A percentile compares a stretch with the other conserved stretches of the same genome.
phyloP scores from a whole-genome alignment of 2,113 vertebrate species.

The Thomomys bottae region DNA sequence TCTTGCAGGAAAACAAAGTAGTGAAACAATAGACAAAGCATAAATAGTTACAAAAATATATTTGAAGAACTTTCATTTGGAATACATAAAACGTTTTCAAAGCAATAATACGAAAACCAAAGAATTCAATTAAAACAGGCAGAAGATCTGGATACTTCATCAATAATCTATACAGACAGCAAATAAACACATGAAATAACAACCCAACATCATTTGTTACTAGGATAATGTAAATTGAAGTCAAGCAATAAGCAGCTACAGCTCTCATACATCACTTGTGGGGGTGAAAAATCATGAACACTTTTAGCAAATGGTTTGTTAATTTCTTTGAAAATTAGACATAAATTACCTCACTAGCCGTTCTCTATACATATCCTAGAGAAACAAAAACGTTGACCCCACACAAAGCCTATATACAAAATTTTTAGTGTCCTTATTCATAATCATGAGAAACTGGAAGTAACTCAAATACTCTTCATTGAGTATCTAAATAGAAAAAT shows the following conservation, averaged over 20 bases:
- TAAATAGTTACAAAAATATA: constrained; percentile 11
- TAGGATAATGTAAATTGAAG: not conserved
- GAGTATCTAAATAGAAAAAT: not conserved
- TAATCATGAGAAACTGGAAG: not conserved
- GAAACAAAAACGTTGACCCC: not conserved
- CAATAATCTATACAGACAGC: not conserved
- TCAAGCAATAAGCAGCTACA: not conserved
- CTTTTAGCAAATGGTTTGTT: not conserved
- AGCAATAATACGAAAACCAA: constrained; percentile 22
- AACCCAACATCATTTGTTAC: not conserved
- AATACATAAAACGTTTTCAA: not conserved
- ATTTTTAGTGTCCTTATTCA: not conserved
- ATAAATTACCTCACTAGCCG: not conserved
- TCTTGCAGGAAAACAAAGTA: not conserved
- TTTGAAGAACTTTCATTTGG: not conserved
- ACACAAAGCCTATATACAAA: not conserved
- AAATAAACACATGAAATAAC: not conserved
- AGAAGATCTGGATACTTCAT: not conserved
- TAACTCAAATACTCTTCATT: not conserved
- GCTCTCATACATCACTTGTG: not conserved
- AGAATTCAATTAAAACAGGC: not conserved
- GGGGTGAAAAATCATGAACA: not conserved
- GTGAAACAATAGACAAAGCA: not conserved
- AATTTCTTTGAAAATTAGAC: constrained; percentile 13
- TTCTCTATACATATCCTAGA: not conserved